Evolutionary conservation across 2,797 vertebrate genomes (phyloP).

Genomic region (Meda fulgida): DNA sequence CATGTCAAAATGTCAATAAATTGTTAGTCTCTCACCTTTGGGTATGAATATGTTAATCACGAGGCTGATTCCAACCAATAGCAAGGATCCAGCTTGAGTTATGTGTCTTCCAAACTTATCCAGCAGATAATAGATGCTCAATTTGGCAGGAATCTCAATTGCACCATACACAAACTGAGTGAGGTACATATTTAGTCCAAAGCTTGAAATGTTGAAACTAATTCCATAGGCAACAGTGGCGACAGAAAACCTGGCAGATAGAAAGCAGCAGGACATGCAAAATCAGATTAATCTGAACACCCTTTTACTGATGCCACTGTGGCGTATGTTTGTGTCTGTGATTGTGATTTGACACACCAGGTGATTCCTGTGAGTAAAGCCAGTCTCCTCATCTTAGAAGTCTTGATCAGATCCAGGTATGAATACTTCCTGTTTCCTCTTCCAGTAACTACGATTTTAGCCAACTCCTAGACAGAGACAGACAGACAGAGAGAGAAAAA

Average conservation of each 20-base stretch:
- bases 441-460: constrained; percentile 62
- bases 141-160: constrained; percentile 87
- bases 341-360: constrained; percentile 74
- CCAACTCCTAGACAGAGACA: constrained; percentile 41
- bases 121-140: constrained; percentile 76
- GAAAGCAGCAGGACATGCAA: constrained; percentile 59
- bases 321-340: constrained; percentile 65
- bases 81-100: constrained; percentile 71
- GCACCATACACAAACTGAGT: constrained; percentile 84
- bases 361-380: constrained; percentile 78
- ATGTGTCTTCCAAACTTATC: constrained; percentile 78
- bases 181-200: constrained; percentile 84
- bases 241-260: constrained; percentile 82
- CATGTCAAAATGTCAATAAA: background rate
- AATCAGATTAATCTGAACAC: constrained; percentile 69
- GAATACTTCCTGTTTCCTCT: constrained; percentile 72
- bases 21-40: constrained; percentile 64
- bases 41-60: constrained; percentile 76
- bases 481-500: background rate
- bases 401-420: constrained; percentile 84
- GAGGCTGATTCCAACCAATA: constrained; percentile 72
- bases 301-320: constrained; percentile 53
- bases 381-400: constrained; percentile 78
- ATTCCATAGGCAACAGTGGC: constrained; percentile 86
- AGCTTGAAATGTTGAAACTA: constrained; percentile 84